Evolutionary conservation across 2,888 invertebrate species (phyloP), one percentile per base, ranked within the genome.

Genomic region (Lymantria monacha): DNA sequence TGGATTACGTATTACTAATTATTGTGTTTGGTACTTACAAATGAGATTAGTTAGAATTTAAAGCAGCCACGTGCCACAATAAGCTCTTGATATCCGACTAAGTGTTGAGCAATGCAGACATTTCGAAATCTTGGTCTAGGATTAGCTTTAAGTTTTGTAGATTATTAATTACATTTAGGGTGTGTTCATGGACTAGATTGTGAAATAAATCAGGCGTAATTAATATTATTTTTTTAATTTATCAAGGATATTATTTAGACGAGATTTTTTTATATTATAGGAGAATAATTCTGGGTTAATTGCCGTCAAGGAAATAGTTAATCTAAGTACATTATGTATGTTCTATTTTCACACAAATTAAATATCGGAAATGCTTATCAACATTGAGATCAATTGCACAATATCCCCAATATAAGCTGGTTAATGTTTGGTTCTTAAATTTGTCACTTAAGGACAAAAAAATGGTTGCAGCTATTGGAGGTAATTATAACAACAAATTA

Each of bases 1-100:
- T 61, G 41, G 48, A 55, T 55, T 40, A 53, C 42, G 40, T 36
- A 62, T 51, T 48, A 55, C 50, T 51, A 53, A 56, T 53, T 36
- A 53, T 46, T 64, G 49, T 42, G 47, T 45, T 51, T 9, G 10
- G 11, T 48, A 51, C 11, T 55, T 46, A 44, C 54, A 60, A 63
- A 53, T 31, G 22, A 43, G 36, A 54, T 53, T 53, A 49, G 50
- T 46, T 1, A 55, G 43, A 57, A 67, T 59, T 67, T 70, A 66
- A 67, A 62, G 56, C 67, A 61, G 57, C 60, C 72, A 70, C 70
- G 70, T 70, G 72, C 56, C 50, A 55, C 56, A 51, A 57, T 58
- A 54, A 54, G 46, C 46, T 53, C 46, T 3, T 42, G 50, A 46
- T 54, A 45, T 8, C 13, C 13, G 40, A 45, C 53, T 57, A 38